A percentile compares a stretch with the other conserved stretches of the same genome.
phyloP scores from a whole-genome alignment of 2,888 invertebrate species.

The Nymphalis polychloros region DNA sequence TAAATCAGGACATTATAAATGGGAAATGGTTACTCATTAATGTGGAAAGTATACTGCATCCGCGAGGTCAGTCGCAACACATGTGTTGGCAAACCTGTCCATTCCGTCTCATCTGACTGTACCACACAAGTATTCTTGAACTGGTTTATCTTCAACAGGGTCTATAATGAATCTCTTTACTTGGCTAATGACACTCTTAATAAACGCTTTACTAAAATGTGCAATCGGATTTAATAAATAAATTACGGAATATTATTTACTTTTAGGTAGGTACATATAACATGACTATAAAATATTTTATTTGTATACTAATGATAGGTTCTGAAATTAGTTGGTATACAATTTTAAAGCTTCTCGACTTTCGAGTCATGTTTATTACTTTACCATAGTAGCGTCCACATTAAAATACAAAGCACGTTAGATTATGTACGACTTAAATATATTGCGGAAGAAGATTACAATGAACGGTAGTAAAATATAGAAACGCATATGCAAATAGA shows the following conservation, averaged over 20 bases:
- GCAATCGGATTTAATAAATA: not conserved
- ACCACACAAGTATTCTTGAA: constrained; percentile 66
- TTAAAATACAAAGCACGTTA: constrained; percentile 41
- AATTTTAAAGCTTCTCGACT: constrained; percentile 26
- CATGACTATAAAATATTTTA: not conserved
- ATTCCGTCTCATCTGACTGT: constrained; percentile 43
- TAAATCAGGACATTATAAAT: constrained; percentile 46
- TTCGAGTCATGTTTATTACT: constrained; percentile 41
- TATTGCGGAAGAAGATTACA: constrained; percentile 46
- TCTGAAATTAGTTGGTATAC: constrained; percentile 5
- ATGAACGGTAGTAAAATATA: constrained; percentile 23
- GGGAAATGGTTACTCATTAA: constrained; percentile 69
- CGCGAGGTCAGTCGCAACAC: constrained; percentile 64
- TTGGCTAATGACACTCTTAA: constrained; percentile 54
- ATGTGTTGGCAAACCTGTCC: constrained; percentile 74
- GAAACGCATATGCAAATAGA: constrained; percentile 27
- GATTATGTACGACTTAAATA: constrained; percentile 36
- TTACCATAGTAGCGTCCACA: constrained; percentile 32
- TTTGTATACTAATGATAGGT: constrained; percentile 19
- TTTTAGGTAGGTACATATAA: not conserved
- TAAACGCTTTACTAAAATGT: not conserved
- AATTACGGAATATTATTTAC: not conserved
- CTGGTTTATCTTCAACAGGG: constrained; percentile 64
- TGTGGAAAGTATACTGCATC: constrained; percentile 77
- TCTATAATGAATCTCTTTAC: constrained; percentile 64